Percentiles rank a stretch among this genome's conserved stretches.
phyloP scores from a whole-genome alignment of 2,888 invertebrate genomes.

The Dryomyza anilis region DNA sequence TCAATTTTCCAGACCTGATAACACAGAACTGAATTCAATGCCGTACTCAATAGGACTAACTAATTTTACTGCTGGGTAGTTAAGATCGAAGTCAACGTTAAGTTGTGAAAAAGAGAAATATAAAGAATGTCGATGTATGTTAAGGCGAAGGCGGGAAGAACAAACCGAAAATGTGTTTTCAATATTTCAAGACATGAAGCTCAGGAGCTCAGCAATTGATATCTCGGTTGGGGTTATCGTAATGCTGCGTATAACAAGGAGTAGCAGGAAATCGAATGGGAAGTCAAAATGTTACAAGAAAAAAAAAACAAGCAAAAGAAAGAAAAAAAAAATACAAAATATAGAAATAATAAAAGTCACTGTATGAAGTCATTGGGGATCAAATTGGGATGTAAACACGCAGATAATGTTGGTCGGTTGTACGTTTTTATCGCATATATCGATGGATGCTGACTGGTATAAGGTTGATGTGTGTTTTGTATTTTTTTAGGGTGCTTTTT shows the following conservation, averaged over 20 bases:
- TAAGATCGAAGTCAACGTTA: conserved; percentile 5
- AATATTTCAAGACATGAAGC: conserved; percentile 27
- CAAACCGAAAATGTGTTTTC: conserved; percentile 16
- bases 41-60: too few relatives aligned
- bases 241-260: background rate
- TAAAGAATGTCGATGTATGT: background rate
- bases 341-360: conserved; percentile 21
- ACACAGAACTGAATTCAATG: too few relatives aligned
- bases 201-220: background rate
- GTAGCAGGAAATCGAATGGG: conserved; percentile 15
- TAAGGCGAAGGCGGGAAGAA: background rate
- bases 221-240: background rate
- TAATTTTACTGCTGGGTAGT: background rate
- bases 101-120: conserved; percentile 16
- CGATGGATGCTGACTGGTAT: background rate
- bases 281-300: background rate
- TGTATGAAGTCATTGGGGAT: conserved; percentile 46
- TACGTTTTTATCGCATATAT: conserved; percentile 40
- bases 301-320: background rate
- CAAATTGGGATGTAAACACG: conserved; percentile 56
- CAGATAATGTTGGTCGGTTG: conserved; percentile 53
- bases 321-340: conserved; percentile 34
- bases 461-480: background rate
- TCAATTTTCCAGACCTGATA: too few relatives aligned
- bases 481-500: conserved; percentile 12